A percentile compares a stretch with the other conserved stretches of the same genome.
Conservation (phyloP, 1,140 invertebrate species). For the Helicoverpa armigera region DNA sequence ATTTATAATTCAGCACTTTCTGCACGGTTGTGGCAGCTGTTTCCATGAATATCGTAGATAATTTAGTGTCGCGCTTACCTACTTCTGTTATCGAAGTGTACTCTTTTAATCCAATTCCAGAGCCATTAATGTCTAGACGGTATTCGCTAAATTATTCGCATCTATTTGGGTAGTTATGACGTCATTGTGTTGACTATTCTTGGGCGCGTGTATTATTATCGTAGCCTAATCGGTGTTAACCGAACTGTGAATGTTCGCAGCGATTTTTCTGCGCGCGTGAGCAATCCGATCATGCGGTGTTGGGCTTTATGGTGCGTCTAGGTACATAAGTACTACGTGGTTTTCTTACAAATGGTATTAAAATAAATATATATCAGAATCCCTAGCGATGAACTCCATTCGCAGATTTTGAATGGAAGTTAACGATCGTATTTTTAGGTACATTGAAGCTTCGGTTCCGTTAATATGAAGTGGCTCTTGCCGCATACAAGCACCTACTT, state of each 20-base stretch:
- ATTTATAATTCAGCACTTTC: constrained; percentile 31
- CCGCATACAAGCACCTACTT: not conserved
- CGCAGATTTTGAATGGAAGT: constrained; percentile 34
- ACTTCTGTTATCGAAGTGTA: constrained; percentile 25
- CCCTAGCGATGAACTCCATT: not conserved
- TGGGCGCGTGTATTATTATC: constrained; percentile 23
- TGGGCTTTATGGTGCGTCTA: constrained; percentile 25
- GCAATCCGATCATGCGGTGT: constrained; percentile 22
- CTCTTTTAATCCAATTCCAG: constrained; percentile 37
- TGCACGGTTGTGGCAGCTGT: constrained; percentile 1
- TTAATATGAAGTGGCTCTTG: not conserved
- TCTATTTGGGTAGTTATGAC: constrained; percentile 42
- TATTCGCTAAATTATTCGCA: constrained; percentile 39
- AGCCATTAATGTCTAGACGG: constrained; percentile 39
- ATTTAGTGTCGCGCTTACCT: constrained; percentile 6
- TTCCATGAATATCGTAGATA: constrained; percentile 2
- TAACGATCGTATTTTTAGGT: not conserved
- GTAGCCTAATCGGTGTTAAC: constrained; percentile 24
- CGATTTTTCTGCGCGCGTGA: constrained; percentile 28
- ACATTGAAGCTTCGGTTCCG: not conserved
- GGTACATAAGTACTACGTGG: constrained; percentile 26
- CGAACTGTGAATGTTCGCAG: constrained; percentile 31
- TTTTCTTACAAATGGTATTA: constrained; percentile 26
- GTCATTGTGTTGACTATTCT: constrained; percentile 26
- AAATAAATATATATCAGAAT: constrained; percentile 9